These are phyloP conservation scores for Ischnura elegans DNA, from an alignment of 2,888 invertebrate species.

Conservation along the genomic window DNA sequence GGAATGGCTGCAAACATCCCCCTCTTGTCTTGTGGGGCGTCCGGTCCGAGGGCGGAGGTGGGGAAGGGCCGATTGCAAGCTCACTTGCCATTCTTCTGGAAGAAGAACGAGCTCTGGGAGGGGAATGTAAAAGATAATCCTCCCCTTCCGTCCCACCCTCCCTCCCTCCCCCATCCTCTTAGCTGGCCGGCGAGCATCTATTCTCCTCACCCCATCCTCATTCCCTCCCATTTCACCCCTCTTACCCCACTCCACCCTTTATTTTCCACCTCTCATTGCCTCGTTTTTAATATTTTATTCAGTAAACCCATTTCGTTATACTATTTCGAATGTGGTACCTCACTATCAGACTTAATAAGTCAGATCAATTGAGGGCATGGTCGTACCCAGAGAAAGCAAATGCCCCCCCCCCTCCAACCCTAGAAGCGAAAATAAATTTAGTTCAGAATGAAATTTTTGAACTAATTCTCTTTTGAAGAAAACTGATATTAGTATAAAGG, in stretches of 20 bases:
- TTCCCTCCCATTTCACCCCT: not conserved
- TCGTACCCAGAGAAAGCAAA: no score
- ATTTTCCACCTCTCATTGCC: not conserved
- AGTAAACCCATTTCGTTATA: not conserved
- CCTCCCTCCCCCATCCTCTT: not conserved
- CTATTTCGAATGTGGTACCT: not conserved
- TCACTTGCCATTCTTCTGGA: not conserved
- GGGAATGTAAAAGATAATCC: not conserved
- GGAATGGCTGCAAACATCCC: not conserved
- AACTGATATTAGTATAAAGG: no score
- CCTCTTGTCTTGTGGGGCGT: not conserved
- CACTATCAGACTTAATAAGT: no score
- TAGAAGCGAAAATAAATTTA: no score
- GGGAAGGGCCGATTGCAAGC: not conserved
- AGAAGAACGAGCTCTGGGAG: not conserved
- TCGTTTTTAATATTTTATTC: not conserved
- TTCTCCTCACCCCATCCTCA: not conserved
- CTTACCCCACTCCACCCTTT: not conserved
- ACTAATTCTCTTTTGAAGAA: no score
- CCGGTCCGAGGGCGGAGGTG: not conserved
- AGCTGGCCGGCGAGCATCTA: not conserved
- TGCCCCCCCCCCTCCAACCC: no score
- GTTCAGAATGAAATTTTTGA: no score
- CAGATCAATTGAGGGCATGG: no score
- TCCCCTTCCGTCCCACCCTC: not conserved